Base-by-base conservation (phyloP, 2,797 vertebrate species). In the Dromococcyx pavoninus region DNA sequence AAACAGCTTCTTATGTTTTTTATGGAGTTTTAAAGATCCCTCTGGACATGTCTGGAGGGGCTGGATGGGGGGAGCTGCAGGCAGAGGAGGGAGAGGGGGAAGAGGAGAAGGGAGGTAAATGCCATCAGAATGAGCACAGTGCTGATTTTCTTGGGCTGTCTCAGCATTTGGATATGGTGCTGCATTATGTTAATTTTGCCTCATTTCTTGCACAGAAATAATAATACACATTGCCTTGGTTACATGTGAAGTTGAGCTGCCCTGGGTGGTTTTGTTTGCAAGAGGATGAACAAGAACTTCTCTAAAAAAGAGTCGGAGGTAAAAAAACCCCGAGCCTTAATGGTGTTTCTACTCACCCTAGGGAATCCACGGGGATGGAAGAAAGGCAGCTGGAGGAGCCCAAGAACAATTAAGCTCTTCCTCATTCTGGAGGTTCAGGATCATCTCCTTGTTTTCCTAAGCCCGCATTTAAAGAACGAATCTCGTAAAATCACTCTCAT, bases 1-100 rank as follows among this genome's bases (percentile, higher is more conserved):
- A 97, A 97, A 95, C 94, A 96, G 96, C 93, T 93, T 95, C 96
- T 97, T 97, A 96, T 94, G 94, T 97, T 97, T 97, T 97, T 96
- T 95, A 96, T 94, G 50, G 92, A 96, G 93, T 97, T 97, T 97
- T 96, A 96, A 96, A 95, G 96, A 95, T 92, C 94, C 94, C 91
- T 57, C 61, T 79, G 94, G 97, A 96, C 5, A 0, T 83, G 86
- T 93, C 76, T 88, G 78, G 61, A 93, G 91, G 81, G 79, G 94
- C 77, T 66, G 71, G 44, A 62, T 0, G 41, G 67, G 89, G 61
- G 73, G 28, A 92, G 77, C 65, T 86, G 51, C 72, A 91, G 86
- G 37, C 71, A 30, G 82, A 89, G 79, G 56, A 93, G 73, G 74
- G 44, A 86, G 64, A 0, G 10, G 33, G 72, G 43, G 44, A 69